These are phyloP conservation scores for Tadarida brasiliensis DNA, from an alignment of 2,797 vertebrate genomes.

Conservation along the genomic window DNA sequence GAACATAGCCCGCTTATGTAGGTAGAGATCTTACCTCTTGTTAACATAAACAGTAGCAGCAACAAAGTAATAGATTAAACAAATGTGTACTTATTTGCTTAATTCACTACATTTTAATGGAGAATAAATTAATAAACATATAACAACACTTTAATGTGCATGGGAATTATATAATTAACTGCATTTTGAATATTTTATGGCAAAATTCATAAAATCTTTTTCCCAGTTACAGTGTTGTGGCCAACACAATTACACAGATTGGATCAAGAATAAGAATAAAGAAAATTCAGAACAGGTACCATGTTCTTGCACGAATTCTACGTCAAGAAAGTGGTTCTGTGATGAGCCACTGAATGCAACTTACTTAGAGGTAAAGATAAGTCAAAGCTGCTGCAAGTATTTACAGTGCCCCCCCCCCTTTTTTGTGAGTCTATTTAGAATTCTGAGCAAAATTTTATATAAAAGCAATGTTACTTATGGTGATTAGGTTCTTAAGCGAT, in stretches of 20 bases:
- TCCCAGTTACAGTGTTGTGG: constrained; percentile 82
- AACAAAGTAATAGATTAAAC: constrained; percentile 15
- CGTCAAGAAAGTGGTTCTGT: constrained; percentile 76
- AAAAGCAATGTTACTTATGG: neutral
- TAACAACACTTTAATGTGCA: neutral
- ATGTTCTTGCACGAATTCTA: constrained; percentile 78
- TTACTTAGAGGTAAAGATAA: constrained; percentile 66
- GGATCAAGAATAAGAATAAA: constrained; percentile 78
- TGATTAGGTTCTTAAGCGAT: neutral
- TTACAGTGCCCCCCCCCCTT: neutral
- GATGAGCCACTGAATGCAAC: constrained; percentile 51
- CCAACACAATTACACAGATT: constrained; percentile 80
- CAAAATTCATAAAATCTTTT: constrained; percentile 59
- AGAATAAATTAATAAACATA: neutral
- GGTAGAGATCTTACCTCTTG: neutral
- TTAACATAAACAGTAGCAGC: neutral
- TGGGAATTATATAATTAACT: neutral
- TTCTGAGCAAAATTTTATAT: neutral
- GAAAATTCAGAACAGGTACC: constrained; percentile 67
- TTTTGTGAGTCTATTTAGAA: neutral
- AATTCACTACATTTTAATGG: neutral
- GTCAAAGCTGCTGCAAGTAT: neutral
- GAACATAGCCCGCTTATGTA: neutral
- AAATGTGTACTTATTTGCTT: neutral
- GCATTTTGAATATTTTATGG: constrained; percentile 26